phyloP scores from a whole-genome alignment of 2,113 vertebrate species.

The Mus spicilegus region DNA sequence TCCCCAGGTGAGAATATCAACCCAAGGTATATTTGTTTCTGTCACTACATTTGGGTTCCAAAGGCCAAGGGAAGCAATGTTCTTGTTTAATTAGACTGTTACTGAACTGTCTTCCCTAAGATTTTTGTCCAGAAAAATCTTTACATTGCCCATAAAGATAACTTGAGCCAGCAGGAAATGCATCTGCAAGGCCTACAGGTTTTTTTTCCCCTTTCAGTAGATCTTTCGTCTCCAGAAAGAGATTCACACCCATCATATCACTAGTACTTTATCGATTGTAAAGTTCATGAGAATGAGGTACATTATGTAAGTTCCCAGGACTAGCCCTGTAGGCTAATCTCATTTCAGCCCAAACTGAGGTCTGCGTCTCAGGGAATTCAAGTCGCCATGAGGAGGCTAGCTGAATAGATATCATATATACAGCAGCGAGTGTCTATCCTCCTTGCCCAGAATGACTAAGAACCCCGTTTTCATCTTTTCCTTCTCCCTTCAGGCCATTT shows the following conservation, averaged over 20 bases:
- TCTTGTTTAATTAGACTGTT: not conserved
- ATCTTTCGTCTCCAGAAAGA: not conserved
- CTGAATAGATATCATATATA: not conserved
- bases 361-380: not conserved
- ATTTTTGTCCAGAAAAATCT: slow-evolving; percentile 24
- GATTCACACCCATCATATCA: not conserved
- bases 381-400: not conserved
- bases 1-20: not conserved
- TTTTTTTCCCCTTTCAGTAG: not conserved
- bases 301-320: not conserved
- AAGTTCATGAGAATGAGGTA: not conserved
- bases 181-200: not conserved
- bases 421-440: not conserved
- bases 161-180: not conserved
- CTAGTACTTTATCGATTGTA: not conserved
- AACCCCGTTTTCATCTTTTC: not conserved
- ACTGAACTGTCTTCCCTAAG: not conserved
- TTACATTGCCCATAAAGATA: not conserved
- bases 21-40: not conserved
- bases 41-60: not conserved
- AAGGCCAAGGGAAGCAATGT: not conserved
- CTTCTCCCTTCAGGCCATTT: not conserved
- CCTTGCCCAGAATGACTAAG: not conserved
- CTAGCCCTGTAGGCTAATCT: not conserved
- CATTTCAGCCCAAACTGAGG: not conserved